Evolutionary conservation across 2,888 invertebrate genomes (phyloP), one percentile per base, ranked within the genome.

Genomic region (Tuberolachnus salignus): DNA sequence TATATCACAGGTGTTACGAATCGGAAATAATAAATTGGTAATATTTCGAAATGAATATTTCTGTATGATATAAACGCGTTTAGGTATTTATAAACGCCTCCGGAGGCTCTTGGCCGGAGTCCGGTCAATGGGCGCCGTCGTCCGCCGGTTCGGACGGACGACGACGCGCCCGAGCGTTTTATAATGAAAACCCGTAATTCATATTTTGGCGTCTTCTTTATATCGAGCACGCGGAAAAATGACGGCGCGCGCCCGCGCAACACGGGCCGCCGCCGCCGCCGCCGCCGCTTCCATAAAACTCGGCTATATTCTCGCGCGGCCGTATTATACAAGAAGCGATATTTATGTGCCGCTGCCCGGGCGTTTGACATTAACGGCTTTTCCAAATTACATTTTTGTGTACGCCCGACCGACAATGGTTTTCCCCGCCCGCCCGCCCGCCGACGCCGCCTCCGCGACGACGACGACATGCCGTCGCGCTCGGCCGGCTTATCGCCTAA

Each of bases 371-470:
- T 66, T 78, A 78, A 78, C 75, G 67, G 67, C 67, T 59, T 78
- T 67, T 67, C 75, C 75, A 67, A 78, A 78, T 78, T 78, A 67
- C 78, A 78, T 78, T 78, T 67, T 78, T 69, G 78, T 49, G 66
- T 74, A 73, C 42, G 63, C 63, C 73, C 72, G 49, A 74, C 74
- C 74, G 74, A 74, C 75, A 67, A 75, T 64, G 64, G 57, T 44
- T 53, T 53, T 49, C 51, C 63, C 63, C 19, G n/a, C 46, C 46
- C 3, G 3, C 1, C 49, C n/a, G n/a, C 61, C 19, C 44, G 21
- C 21, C n/a, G n/a, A n/a, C n/a, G n/a, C n/a, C 53, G 9, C 1
- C 42, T 42, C 55, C 0, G 42, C 21, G 21, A 10, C 21, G 3
- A 16, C 4, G 34, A 9, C 49, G 21, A 63, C 42, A 42, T 49